A percentile compares a stretch with the other conserved stretches of the same genome.
Evolutionary conservation across 2,888 invertebrate genomes (phyloP).

Genomic region (Cryptosula pallasiana): DNA sequence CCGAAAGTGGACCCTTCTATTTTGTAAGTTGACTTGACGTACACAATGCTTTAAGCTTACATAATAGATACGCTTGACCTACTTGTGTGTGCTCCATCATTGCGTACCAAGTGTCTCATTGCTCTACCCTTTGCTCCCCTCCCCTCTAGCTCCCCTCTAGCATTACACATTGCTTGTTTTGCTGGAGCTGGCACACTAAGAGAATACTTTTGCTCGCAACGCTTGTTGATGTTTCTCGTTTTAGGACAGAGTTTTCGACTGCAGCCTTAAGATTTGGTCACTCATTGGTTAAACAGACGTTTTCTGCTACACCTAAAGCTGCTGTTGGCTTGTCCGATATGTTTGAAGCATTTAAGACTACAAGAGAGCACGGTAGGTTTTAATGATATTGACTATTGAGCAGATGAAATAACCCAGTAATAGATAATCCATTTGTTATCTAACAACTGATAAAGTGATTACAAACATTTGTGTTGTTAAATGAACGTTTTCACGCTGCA

Average conservation of each 20-base stretch:
- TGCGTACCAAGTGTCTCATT: too few species aligned
- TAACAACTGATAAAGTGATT: background rate
- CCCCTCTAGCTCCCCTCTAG: too few species aligned
- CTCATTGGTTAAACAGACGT: constrained; percentile 19
- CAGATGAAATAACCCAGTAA: too few species aligned
- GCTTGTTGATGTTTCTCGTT: background rate
- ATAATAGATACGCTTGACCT: too few species aligned
- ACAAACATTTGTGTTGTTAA: background rate
- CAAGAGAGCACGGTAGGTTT: background rate
- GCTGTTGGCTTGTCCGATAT: background rate
- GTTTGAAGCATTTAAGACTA: constrained; percentile 13
- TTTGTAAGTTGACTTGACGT: background rate
- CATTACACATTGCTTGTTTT: too few species aligned
- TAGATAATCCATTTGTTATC: background rate
- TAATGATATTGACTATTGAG: too few species aligned
- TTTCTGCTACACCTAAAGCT: background rate
- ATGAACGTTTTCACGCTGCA: background rate
- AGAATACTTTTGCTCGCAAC: too few species aligned
- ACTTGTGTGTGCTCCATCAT: too few species aligned
- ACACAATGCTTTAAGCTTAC: too few species aligned
- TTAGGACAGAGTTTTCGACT: constrained; percentile 18
- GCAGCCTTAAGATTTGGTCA: constrained; percentile 24
- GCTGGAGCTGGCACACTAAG: too few species aligned
- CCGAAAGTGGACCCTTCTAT: background rate
- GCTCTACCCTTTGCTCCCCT: too few species aligned